Evolutionary conservation across 2,113 vertebrate genomes (phyloP).

Genomic region (Nansenia antarctica): DNA sequence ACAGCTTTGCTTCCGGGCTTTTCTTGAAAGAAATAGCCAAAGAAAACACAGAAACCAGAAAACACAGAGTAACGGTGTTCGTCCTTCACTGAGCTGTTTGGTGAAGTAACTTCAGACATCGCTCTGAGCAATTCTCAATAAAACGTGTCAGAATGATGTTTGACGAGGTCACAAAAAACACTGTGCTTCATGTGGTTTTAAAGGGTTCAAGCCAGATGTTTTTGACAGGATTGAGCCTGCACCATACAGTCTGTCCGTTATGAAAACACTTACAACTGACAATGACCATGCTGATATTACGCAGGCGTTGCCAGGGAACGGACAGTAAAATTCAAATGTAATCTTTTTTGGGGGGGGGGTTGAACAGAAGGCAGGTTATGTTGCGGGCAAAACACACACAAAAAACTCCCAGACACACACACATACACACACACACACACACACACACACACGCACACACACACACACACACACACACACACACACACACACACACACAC

Average conservation of each 20-base stretch:
- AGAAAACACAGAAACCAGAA: no score
- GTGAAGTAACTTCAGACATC: no score
- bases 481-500: background rate
- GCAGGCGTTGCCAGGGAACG: background rate
- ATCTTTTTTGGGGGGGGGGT: no score
- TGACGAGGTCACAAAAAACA: background rate
- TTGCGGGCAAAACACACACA: no score
- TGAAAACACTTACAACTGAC: conserved; percentile 19
- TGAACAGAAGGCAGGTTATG: background rate
- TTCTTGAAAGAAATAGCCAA: no score
- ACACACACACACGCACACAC: background rate
- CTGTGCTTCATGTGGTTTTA: background rate
- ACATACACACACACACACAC: background rate
- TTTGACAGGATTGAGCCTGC: background rate
- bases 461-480: background rate
- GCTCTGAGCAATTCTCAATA: no score
- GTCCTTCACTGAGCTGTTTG: no score
- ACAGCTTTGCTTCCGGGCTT: no score
- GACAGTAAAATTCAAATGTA: conserved; percentile 43
- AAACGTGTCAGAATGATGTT: no score
- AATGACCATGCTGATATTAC: conserved; percentile 3
- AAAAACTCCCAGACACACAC: background rate
- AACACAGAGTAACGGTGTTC: no score
- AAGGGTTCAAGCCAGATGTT: background rate
- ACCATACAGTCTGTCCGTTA: background rate